Base-by-base conservation (phyloP, 2,888 invertebrate species). In the Scaptomyza polygonia region DNA sequence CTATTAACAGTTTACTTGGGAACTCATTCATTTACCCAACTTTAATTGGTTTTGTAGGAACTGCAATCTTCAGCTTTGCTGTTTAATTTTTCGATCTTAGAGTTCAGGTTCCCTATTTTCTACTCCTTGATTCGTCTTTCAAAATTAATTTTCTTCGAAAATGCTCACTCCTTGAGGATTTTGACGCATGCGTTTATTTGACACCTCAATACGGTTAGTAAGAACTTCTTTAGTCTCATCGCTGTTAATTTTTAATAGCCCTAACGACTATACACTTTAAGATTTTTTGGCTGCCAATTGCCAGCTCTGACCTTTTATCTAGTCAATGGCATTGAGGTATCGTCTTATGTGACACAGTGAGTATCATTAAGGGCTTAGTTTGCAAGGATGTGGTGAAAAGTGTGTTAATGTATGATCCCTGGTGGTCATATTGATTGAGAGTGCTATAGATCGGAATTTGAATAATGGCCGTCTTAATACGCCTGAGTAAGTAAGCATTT, bases 331-430 rank as follows among this genome's bases (percentile, higher is more conserved):
- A 94, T 97, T 9, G 95, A 95, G 72, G 93, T 97, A 96, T 96
- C 89, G 91, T 95, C 21, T 89, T 91, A 94, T 76, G 96, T 92
- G 97, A 98, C 0, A 96, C 96, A 54, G 97, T 74, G 95, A 96
- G 95, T 78, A 96, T 96, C 67, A 92, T 96, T 47, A 95, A 95
- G 91, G 96, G 96, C 14, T 96, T 96, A 0, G 95, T 96, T 27
- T 96, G 95, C 95, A 95, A 96, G 0, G 96, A 96, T 86, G 95
- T 95, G 5, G 94, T 96, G 47, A 96, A 96, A 92, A 95, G 95
- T 48, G 93, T 95, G 5, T 93, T 95, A 2, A 96, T 96, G 96
- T 93, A 95, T 69, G 94, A 0, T 94, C 96, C 0, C 94, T 96
- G 93, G 90, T 95, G 8, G 89, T 95, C 52, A 94, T 96, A 0